Conservation (phyloP, 2,888 invertebrate species). For the Cinara cedri region DNA sequence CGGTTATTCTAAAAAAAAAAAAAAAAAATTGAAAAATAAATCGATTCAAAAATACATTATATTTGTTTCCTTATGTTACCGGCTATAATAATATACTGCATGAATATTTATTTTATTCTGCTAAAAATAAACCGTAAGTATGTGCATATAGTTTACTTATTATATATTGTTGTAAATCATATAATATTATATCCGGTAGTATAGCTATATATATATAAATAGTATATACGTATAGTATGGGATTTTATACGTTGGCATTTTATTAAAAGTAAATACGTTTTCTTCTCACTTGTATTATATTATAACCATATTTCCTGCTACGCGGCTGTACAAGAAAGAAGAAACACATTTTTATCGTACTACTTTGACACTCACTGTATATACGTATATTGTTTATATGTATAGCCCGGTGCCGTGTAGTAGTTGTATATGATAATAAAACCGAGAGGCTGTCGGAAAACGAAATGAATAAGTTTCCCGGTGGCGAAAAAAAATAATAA, state of each 20-base stretch:
- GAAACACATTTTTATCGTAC: conserved; percentile 39
- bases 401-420: no score
- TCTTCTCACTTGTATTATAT: conserved; percentile 21
- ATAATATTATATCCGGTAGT: not conserved
- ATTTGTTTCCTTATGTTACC: no score
- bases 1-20: no score
- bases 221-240: not conserved
- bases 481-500: no score
- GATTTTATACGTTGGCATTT: conserved; percentile 33
- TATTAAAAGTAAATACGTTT: conserved; percentile 42
- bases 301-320: conserved; percentile 39
- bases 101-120: conserved; percentile 6
- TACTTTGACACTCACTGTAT: conserved; percentile 7
- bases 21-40: no score
- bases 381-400: not conserved
- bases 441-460: conserved; percentile 33
- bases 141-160: no score
- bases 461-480: conserved; percentile 24
- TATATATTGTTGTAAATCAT: conserved; percentile 23
- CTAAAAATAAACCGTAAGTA: conserved; percentile 22
- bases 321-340: not conserved
- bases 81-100: not conserved
- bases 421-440: conserved; percentile 43
- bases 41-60: no score
- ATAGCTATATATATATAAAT: no score